phyloP scores from a whole-genome alignment of 1,140 invertebrate species.

The Harpegnathos saltator region DNA sequence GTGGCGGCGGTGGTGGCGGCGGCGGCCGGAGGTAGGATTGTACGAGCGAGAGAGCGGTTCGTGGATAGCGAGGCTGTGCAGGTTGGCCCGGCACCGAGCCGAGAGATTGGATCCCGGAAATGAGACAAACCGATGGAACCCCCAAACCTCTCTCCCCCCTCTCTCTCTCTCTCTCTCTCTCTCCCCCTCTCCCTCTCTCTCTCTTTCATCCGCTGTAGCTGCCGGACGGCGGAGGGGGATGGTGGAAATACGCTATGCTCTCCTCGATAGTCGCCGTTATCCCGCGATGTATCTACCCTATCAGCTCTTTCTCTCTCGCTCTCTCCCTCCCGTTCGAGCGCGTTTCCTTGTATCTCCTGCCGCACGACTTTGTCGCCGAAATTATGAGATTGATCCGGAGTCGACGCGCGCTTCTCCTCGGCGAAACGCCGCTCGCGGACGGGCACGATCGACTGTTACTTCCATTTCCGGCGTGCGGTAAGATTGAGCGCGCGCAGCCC shows the following conservation, averaged over 20 bases:
- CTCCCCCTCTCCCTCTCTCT: constrained; percentile 29
- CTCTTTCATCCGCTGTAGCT: background rate
- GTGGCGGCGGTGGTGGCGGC: background rate
- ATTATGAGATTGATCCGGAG: constrained; percentile 82
- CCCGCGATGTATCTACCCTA: constrained; percentile 79
- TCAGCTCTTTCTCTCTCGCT: constrained; percentile 52
- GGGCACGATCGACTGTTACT: constrained; percentile 42
- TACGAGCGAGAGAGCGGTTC: constrained; percentile 63
- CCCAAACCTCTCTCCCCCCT: constrained; percentile 59
- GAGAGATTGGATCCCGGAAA: constrained; percentile 84
- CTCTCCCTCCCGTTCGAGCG: constrained; percentile 9
- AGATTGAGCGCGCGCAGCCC: constrained; percentile 15
- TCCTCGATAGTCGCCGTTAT: constrained; percentile 81
- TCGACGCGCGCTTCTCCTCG: constrained; percentile 45
- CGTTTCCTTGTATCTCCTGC: constrained; percentile 65
- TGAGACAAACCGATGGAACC: constrained; percentile 84
- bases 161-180: constrained; percentile 41
- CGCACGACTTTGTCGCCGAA: constrained; percentile 72
- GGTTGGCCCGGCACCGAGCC: constrained; percentile 76
- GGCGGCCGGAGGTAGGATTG: constrained; percentile 45
- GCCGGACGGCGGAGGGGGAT: constrained; percentile 39
- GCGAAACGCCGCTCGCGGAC: constrained; percentile 55
- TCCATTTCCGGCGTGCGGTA: constrained; percentile 40
- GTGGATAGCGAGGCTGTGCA: constrained; percentile 68
- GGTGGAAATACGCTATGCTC: constrained; percentile 77